A percentile compares a stretch with the other conserved stretches of the same genome.
These are phyloP conservation scores for Hyles lineata DNA, from an alignment of 2,888 invertebrate species.

Conservation along the genomic window DNA sequence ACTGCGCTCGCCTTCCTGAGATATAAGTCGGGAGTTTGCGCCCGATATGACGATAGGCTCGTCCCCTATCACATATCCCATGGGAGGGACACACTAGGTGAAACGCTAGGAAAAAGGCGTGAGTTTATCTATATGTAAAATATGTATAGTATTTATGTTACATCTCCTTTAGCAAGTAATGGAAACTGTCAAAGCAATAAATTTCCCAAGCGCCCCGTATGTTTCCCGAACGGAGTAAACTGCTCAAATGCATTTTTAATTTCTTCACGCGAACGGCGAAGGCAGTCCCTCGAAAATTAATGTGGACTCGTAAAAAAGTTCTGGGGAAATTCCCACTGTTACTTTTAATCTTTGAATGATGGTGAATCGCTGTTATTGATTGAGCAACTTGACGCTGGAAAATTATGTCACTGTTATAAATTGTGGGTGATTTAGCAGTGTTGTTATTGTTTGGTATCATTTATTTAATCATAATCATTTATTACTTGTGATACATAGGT, in stretches of 20 bases:
- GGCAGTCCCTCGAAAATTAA: slow-evolving; percentile 44
- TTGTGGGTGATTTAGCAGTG: neutral
- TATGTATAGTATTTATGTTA: neutral
- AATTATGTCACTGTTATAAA: neutral
- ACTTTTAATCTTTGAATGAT: neutral
- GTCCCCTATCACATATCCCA: too few relatives aligned
- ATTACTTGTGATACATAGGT: too few relatives aligned
- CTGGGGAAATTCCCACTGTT: slow-evolving; percentile 38
- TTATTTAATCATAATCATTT: too few relatives aligned
- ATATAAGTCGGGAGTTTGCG: too few relatives aligned
- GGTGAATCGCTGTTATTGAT: neutral
- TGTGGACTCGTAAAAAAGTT: slow-evolving; percentile 42
- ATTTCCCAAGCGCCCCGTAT: slow-evolving; percentile 28
- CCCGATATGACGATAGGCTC: too few relatives aligned
- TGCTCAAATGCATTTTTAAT: slow-evolving; percentile 59
- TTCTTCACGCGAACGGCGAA: slow-evolving; percentile 38
- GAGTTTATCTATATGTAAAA: neutral
- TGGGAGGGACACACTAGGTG: too few relatives aligned
- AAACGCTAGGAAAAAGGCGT: neutral
- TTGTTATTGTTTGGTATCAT: neutral
- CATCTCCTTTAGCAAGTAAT: neutral
- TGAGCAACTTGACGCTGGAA: neutral
- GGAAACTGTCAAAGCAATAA: slow-evolving; percentile 7
- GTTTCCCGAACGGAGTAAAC: slow-evolving; percentile 40
- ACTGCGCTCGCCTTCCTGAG: too few relatives aligned